Evolutionary conservation across 2,888 invertebrate species (phyloP).

Genomic region (Meta bourneti): DNA sequence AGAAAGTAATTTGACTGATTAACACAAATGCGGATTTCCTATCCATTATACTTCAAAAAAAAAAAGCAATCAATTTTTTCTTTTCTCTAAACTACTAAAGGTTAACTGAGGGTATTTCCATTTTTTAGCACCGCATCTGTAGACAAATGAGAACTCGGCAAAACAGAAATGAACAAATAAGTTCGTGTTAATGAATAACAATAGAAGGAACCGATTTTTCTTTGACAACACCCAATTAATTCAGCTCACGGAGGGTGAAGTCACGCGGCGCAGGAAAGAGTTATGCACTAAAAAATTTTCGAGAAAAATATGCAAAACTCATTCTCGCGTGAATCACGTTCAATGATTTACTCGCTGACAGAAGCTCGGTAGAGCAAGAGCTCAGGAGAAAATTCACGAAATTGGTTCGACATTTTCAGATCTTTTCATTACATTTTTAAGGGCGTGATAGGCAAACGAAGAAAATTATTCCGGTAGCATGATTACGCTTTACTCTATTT

Average conservation of each 20-base stretch:
- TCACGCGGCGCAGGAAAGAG: constrained; percentile 6
- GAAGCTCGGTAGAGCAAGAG: not conserved
- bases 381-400: not conserved
- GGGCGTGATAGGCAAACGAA: not conserved
- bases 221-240: not conserved
- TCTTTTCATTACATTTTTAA: not conserved
- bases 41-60: too few relatives aligned
- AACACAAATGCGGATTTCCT: too few relatives aligned
- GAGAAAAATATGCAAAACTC: not conserved
- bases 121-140: not conserved
- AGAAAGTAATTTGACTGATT: too few relatives aligned
- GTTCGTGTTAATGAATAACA: constrained; percentile 28
- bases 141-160: not conserved
- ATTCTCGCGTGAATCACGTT: constrained; percentile 7
- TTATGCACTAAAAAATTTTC: not conserved
- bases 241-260: constrained; percentile 8
- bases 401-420: not conserved
- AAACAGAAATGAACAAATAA: not conserved
- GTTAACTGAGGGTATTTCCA: not conserved
- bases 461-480: not conserved
- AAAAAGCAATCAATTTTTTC: too few relatives aligned
- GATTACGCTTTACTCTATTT: too few relatives aligned
- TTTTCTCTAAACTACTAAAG: not conserved
- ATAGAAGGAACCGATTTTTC: not conserved
- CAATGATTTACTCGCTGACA: constrained; percentile 22